Conservation (phyloP, 1,140 invertebrate genomes). For the Contarinia nasturtii region DNA sequence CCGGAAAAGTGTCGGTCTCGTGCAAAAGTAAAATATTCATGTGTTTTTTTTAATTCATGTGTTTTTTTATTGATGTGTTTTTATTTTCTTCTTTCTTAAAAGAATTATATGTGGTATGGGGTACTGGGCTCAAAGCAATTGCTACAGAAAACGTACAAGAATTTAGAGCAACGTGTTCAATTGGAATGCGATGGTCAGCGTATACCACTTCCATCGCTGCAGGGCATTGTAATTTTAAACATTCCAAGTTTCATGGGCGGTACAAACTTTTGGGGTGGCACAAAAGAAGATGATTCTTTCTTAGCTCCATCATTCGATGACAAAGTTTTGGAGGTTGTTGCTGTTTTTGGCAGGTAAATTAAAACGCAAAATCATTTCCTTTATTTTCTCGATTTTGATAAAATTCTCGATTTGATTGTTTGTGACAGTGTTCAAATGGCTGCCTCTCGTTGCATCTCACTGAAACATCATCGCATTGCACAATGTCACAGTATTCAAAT, state of each 20-base stretch:
- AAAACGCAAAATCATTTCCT: too few species aligned
- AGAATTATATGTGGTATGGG: slow-evolving; percentile 98
- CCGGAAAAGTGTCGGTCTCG: slow-evolving; percentile 90
- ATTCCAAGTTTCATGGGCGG: slow-evolving; percentile 97
- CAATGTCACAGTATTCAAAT: slow-evolving; percentile 92
- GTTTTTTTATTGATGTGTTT: too few species aligned
- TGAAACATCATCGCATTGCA: slow-evolving; percentile 92
- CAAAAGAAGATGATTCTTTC: slow-evolving; percentile 74
- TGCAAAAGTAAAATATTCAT: too few species aligned
- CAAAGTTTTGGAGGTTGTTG: slow-evolving; percentile 83
- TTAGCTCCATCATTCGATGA: slow-evolving; percentile 81
- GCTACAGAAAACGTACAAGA: slow-evolving; percentile 83
- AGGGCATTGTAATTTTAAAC: slow-evolving; percentile 93
- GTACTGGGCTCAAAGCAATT: slow-evolving; percentile 86
- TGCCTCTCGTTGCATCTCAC: slow-evolving; percentile 79
- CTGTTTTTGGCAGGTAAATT: slow-evolving; percentile 67
- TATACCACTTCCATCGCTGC: slow-evolving; percentile 78
- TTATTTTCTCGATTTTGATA: too few species aligned
- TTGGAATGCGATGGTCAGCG: slow-evolving; percentile 82
- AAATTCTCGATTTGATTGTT: slow-evolving; percentile 75
- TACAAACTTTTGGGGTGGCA: slow-evolving; percentile 95
- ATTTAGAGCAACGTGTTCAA: slow-evolving; percentile 86
- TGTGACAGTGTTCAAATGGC: slow-evolving; percentile 96
- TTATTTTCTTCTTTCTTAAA: too few species aligned
- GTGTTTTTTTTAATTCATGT: too few species aligned